A percentile compares a stretch with the other conserved stretches of the same genome.
Evolutionary conservation across 2,113 vertebrate genomes (phyloP).

Genomic region (Sylvilagus bachmani): DNA sequence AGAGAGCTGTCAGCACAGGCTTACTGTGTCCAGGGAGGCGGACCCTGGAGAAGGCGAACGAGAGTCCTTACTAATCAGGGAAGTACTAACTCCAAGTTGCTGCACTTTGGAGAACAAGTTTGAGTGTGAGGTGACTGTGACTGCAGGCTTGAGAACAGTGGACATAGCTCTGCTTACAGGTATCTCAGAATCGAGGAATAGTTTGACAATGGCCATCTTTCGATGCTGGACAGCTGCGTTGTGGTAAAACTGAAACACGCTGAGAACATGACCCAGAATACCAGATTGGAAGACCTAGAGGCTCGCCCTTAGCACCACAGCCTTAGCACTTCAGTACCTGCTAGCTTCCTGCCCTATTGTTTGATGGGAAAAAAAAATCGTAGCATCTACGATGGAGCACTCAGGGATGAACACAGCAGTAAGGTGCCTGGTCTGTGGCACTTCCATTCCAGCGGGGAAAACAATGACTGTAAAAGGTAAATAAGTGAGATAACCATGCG

Average conservation of each 20-base stretch:
- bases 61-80: neutral
- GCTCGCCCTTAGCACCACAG: neutral
- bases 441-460: neutral
- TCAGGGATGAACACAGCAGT: neutral
- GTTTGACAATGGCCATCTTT: neutral
- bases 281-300: neutral
- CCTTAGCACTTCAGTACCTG: neutral
- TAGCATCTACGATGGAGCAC: neutral
- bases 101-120: neutral
- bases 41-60: neutral
- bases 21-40: neutral
- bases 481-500: neutral
- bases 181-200: neutral
- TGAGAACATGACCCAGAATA: neutral
- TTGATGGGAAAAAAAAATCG: neutral
- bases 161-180: neutral
- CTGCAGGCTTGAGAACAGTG: neutral
- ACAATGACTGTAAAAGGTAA: neutral
- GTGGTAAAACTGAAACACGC: neutral
- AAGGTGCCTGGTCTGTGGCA: too few relatives aligned
- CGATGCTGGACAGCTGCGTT: neutral
- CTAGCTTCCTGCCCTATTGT: neutral
- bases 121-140: neutral
- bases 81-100: neutral
- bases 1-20: neutral